Percentiles rank a stretch among this genome's conserved stretches.
phyloP scores from a whole-genome alignment of 2,888 invertebrate genomes.

The Ceramica pisi region DNA sequence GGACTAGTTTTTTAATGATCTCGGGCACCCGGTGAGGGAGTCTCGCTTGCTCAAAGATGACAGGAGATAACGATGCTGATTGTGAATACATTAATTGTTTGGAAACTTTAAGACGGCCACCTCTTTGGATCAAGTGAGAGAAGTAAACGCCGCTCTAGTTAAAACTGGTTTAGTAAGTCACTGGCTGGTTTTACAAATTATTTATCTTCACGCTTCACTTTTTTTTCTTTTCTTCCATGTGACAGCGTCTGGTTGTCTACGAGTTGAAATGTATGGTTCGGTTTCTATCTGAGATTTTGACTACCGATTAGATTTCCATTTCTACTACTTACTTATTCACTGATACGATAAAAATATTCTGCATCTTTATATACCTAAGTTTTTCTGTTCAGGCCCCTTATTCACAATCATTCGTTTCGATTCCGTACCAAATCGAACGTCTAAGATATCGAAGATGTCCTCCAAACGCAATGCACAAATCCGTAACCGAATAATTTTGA shows the following conservation, averaged over 20 bases:
- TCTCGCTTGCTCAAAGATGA: constrained; percentile 81
- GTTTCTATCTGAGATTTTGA: neutral
- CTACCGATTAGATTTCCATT: neutral
- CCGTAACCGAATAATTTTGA: too few species aligned
- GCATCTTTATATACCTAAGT: neutral
- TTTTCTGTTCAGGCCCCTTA: neutral
- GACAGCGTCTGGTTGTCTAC: constrained; percentile 49
- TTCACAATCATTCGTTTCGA: too few species aligned
- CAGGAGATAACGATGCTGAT: constrained; percentile 81
- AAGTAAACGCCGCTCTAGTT: constrained; percentile 44
- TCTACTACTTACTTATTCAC: neutral
- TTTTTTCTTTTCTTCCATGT: constrained; percentile 21
- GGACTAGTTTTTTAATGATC: constrained; percentile 86
- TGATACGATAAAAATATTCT: neutral
- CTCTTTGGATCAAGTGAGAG: constrained; percentile 36
- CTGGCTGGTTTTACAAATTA: constrained; percentile 43
- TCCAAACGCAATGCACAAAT: too few species aligned
- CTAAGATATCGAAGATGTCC: too few species aligned
- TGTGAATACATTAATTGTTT: constrained; percentile 73
- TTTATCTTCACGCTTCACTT: constrained; percentile 46
- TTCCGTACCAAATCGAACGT: too few species aligned
- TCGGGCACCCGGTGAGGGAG: constrained; percentile 69
- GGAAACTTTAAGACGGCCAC: constrained; percentile 54
- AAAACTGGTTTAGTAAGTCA: constrained; percentile 48
- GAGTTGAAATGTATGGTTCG: constrained; percentile 13